Evolutionary conservation across 2,113 vertebrate genomes (phyloP).

Genomic region (Chaetorhynchus papuensis): DNA sequence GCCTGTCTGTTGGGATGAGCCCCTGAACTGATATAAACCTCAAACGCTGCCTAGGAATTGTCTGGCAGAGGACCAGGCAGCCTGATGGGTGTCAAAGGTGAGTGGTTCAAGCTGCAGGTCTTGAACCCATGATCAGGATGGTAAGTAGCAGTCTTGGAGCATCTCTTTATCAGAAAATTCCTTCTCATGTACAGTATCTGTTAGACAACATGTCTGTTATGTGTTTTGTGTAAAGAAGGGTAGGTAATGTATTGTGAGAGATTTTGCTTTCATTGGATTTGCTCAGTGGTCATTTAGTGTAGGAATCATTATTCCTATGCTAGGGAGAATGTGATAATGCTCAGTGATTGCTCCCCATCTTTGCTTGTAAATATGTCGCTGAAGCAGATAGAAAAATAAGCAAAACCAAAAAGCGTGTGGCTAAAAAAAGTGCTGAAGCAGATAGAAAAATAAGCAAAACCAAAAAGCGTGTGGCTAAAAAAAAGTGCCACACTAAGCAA

Average conservation of each 20-base stretch:
- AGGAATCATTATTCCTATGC: neutral
- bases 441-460: neutral
- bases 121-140: neutral
- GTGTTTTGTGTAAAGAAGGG: neutral
- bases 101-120: neutral
- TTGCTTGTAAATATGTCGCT: neutral
- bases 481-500: neutral
- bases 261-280: neutral
- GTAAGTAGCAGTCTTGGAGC: neutral
- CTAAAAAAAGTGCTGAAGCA: neutral
- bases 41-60: neutral
- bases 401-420: neutral
- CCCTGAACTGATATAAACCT: neutral
- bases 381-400: neutral
- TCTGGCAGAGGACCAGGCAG: neutral
- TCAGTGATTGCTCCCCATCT: neutral
- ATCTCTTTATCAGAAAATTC: neutral
- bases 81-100: neutral
- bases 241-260: neutral
- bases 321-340: neutral
- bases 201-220: neutral
- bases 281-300: neutral
- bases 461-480: neutral
- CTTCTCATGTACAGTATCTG: neutral
- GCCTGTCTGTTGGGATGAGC: neutral